Percentiles rank a stretch among this genome's conserved stretches.
These are phyloP conservation scores for Papio anubis DNA, from an alignment of 2,113 vertebrate genomes.

Conservation along the genomic window DNA sequence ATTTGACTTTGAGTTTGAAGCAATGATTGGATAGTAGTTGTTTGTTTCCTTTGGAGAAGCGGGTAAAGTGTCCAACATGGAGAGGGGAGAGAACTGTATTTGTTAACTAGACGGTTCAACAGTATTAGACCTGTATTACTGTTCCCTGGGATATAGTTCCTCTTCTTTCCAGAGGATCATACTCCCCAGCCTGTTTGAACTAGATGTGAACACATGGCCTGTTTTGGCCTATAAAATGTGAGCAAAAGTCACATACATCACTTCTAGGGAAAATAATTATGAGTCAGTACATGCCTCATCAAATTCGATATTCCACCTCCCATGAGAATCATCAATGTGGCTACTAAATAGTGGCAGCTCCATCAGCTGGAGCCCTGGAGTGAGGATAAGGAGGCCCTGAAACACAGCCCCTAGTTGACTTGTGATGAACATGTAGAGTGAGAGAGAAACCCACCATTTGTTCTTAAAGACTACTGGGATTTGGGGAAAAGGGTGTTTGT, in stretches of 20 bases:
- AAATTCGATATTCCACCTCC: background rate
- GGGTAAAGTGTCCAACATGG: background rate
- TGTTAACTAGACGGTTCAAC: background rate
- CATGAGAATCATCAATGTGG: background rate
- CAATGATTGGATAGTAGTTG: background rate
- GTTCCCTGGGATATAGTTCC: background rate
- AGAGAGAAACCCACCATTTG: background rate
- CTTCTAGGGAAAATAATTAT: background rate
- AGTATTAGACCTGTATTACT: background rate
- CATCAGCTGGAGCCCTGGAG: background rate
- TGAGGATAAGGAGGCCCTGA: background rate
- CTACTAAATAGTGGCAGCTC: background rate
- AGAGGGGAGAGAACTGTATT: background rate
- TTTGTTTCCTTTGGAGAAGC: background rate
- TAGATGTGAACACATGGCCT: background rate
- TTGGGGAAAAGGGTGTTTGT: background rate
- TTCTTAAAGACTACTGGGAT: background rate
- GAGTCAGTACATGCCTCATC: background rate
- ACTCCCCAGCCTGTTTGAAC: background rate
- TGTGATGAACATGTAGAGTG: background rate
- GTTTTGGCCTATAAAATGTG: background rate
- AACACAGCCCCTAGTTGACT: background rate
- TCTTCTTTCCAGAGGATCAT: background rate
- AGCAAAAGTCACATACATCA: background rate
- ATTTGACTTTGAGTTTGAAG: background rate